phyloP scores from a whole-genome alignment of 2,113 vertebrate genomes.

The Chaetura pelagica region DNA sequence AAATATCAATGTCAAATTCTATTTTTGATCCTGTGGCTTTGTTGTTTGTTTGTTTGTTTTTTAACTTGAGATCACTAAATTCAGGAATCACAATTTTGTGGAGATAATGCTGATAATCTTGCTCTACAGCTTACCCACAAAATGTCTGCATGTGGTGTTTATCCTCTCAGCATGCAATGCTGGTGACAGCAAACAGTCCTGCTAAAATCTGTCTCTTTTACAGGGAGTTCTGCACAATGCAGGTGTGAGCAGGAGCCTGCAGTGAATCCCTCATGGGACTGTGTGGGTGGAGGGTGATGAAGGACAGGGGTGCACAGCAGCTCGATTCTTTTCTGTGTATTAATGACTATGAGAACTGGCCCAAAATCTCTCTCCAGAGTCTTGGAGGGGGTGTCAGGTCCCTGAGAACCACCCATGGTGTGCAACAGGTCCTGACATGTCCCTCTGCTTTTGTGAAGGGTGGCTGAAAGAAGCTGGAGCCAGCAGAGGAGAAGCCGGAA shows the following conservation, averaged over 20 bases:
- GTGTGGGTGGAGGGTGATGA: not conserved
- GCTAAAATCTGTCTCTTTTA: not conserved
- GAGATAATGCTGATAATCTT: not conserved
- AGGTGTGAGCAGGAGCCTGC: not conserved
- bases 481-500: not conserved
- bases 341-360: not conserved
- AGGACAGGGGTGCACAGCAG: not conserved
- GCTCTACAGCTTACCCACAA: not conserved
- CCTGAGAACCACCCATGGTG: fast-evolving
- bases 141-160: not conserved
- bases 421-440: not conserved
- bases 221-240: not conserved
- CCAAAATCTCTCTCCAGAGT: fast-evolving
- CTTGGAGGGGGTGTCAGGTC: not conserved
- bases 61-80: not conserved
- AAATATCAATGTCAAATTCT: not conserved
- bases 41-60: not conserved
- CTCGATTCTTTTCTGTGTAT: fast-evolving
- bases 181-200: not conserved
- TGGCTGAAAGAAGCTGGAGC: not conserved
- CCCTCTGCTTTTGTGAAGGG: not conserved
- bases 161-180: not conserved
- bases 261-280: not conserved
- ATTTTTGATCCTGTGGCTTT: not conserved
- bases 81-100: not conserved